Evolutionary conservation across 1,140 invertebrate species (phyloP).

Genomic region (Leptestheria dahalacensis): DNA sequence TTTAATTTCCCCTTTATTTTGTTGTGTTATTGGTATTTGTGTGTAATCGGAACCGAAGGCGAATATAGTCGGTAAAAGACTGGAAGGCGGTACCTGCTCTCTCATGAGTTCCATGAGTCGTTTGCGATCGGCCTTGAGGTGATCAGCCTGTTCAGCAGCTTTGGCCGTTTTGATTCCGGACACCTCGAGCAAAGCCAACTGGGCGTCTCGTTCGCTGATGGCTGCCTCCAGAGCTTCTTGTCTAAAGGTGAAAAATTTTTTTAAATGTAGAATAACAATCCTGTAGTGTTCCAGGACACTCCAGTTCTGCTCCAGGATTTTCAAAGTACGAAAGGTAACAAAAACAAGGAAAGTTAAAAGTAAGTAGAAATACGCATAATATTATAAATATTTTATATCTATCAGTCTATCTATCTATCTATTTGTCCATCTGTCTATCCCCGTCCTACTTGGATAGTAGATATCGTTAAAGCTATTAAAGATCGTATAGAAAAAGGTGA

Average conservation of each 20-base stretch:
- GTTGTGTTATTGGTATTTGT: no score
- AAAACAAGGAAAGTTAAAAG: no score
- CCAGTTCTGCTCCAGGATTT: no score
- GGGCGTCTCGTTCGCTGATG: constrained; percentile 72
- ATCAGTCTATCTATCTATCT: no score
- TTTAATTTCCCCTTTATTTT: no score
- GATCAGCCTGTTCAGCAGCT: constrained; percentile 44
- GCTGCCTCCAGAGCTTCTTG: constrained; percentile 64
- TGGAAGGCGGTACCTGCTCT: constrained; percentile 37
- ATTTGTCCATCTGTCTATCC: no score
- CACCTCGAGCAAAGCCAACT: constrained; percentile 64
- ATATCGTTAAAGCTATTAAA: no score
- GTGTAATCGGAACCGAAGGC: background rate
- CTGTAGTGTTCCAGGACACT: no score
- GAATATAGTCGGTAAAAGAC: background rate
- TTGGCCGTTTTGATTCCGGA: constrained; percentile 47
- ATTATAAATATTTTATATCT: no score
- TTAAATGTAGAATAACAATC: background rate
- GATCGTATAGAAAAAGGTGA: no score
- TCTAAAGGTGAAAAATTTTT: constrained; percentile 32
- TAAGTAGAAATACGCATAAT: background rate
- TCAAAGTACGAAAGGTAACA: no score
- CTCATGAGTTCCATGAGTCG: constrained; percentile 48
- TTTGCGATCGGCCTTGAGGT: constrained; percentile 42
- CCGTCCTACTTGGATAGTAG: no score